Percentiles rank a stretch among this genome's conserved stretches.
Evolutionary conservation across 2,888 invertebrate species (phyloP).

Genomic region (Meiosimyza decipiens): DNA sequence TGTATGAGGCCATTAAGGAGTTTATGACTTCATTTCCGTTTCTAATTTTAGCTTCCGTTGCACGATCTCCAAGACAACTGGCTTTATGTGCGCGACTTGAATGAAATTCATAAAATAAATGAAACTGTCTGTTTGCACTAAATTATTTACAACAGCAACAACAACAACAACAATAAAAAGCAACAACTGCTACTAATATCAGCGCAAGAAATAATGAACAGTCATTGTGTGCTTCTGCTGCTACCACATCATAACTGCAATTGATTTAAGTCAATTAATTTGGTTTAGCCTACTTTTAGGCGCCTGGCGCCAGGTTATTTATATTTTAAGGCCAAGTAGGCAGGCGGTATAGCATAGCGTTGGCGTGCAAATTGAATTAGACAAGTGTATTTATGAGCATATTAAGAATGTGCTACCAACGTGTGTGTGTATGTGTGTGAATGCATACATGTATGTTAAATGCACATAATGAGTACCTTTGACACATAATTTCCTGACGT

Average conservation of each 20-base stretch:
- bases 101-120: not conserved
- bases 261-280: conserved; percentile 61
- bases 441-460: conserved; percentile 2
- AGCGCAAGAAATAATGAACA: not conserved
- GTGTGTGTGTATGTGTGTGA: conserved; percentile 4
- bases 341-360: not conserved
- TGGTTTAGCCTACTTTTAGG: conserved; percentile 30
- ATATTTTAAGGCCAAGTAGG: not conserved
- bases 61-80: not conserved
- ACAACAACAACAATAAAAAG: not conserved
- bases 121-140: conserved; percentile 1
- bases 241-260: conserved; percentile 36
- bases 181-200: not conserved
- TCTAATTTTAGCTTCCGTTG: not conserved
- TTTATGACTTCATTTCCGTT: not conserved
- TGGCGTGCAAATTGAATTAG: not conserved
- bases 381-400: not conserved
- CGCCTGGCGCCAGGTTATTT: not conserved
- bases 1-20: not conserved
- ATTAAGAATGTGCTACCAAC: not conserved
- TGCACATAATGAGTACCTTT: not conserved
- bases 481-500: conserved; percentile 4
- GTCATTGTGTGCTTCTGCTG: not conserved
- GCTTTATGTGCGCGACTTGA: no score
- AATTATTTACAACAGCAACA: not conserved